Conservation (phyloP, 2,113 vertebrate species). For the Sminthopsis crassicaudata region DNA sequence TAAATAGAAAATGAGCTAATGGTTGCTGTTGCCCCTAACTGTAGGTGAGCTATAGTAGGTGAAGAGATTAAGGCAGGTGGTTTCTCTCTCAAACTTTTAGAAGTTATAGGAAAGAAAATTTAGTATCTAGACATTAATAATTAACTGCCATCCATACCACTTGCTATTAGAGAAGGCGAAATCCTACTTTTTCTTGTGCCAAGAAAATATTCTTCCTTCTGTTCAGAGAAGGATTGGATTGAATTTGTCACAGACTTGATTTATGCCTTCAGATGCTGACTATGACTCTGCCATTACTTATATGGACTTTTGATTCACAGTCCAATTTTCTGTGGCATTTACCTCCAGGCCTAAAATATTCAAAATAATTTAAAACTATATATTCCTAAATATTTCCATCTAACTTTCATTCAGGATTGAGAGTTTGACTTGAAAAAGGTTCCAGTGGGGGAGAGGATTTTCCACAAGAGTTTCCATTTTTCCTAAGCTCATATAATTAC, state of each 20-base stretch:
- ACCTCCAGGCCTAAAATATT: not conserved
- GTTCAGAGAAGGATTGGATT: slow-evolving; percentile 18
- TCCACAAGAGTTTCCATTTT: slow-evolving; percentile 8
- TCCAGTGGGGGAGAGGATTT: not conserved
- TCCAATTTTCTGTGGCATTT: slow-evolving; percentile 9
- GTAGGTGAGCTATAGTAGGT: not conserved
- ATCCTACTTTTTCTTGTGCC: slow-evolving; percentile 7
- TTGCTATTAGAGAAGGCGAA: not conserved
- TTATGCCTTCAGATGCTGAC: slow-evolving; percentile 41
- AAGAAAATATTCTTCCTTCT: slow-evolving; percentile 31
- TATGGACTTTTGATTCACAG: slow-evolving; percentile 24
- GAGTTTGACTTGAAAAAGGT: not conserved
- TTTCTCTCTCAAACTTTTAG: not conserved
- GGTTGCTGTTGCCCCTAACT: not conserved
- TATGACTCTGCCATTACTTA: slow-evolving; percentile 20
- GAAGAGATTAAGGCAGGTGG: not conserved
- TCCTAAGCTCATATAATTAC: not conserved
- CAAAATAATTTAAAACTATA: slow-evolving; percentile 20
- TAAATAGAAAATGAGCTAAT: not conserved
- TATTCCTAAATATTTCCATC: slow-evolving; percentile 3
- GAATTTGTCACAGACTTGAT: slow-evolving; percentile 25
- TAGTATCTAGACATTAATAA: slow-evolving; percentile 11
- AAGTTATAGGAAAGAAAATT: not conserved
- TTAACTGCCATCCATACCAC: slow-evolving; percentile 2
- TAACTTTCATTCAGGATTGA: not conserved